These are phyloP conservation scores for Onychomys torridus DNA, from an alignment of 2,797 vertebrate genomes.

Conservation along the genomic window DNA sequence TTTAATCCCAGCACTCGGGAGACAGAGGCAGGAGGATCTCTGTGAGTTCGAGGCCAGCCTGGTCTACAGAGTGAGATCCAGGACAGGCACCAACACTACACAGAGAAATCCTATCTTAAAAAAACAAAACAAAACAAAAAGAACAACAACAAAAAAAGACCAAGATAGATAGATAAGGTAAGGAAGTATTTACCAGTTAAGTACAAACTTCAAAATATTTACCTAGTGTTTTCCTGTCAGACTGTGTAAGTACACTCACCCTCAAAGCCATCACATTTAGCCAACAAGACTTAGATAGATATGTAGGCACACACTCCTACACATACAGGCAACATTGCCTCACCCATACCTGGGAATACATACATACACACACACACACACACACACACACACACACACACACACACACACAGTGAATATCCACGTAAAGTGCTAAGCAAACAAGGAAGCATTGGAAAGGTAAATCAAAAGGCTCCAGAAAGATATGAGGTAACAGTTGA, in stretches of 20 bases:
- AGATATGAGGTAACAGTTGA: background rate
- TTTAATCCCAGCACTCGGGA: too few relatives aligned
- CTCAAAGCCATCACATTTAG: slow-evolving; percentile 18
- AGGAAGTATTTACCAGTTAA: slow-evolving; percentile 31
- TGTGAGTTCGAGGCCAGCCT: too few relatives aligned
- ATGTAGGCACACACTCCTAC: background rate
- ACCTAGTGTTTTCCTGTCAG: background rate
- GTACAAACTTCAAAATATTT: slow-evolving; percentile 7
- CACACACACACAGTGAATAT: too few relatives aligned
- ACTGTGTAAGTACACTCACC: background rate
- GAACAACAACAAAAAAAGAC: too few relatives aligned
- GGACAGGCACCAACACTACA: too few relatives aligned
- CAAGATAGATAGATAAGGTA: background rate
- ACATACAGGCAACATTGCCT: background rate
- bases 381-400: too few relatives aligned
- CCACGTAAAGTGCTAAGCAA: background rate
- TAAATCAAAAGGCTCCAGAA: background rate
- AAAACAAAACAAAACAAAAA: too few relatives aligned
- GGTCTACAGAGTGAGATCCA: too few relatives aligned
- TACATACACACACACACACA: too few relatives aligned
- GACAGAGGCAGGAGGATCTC: too few relatives aligned
- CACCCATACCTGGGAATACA: background rate
- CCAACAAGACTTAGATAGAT: background rate
- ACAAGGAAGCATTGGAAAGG: slow-evolving; percentile 9
- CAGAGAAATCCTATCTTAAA: background rate